Evolutionary conservation across 1,140 invertebrate genomes (phyloP), one percentile per base, ranked within the genome.

Genomic region (Dryas iulia): DNA sequence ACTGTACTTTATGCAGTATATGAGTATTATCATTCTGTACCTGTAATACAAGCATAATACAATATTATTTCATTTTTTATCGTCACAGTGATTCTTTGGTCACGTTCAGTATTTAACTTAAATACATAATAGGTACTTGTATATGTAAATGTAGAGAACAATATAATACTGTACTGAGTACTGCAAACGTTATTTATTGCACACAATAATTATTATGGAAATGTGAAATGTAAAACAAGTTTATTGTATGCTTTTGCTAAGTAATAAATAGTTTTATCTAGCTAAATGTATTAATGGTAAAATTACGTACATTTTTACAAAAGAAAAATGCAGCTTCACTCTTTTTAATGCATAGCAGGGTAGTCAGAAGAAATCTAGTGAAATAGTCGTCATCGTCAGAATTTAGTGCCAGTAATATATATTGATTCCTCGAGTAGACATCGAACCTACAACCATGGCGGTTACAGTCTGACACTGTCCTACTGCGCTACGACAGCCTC

Each of bases 31-130:
- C 14, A 39, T 5, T 18, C 1, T 31, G 30, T 1, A 31, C 6
- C 18, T 3, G 14, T 21, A 47, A 47, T 39, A 12, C 14, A 39
- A 39, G 18, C 35, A 39, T 39, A 39, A 1, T 5, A 39, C 6
- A 6, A 39, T 39, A 83, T 83, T 78, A 78, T 47, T 47, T 47
- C 10, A 47, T 21, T 47, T 47, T 35, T 35, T 47, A 8, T n/a
- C n/a, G 14, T 21, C 18, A 47, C 39, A 47, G 10, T 47, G 39
- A 11, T 47, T 47, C 39, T 47, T 21, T 47, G 14, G 39, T 47
- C 39, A 47, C 39, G 39, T 47, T 21, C 18, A 47, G 14, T 47
- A 47, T 47, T 47, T 47, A 47, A 21, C 18, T 47, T 8, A 47
- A 21, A 47, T 7, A 47, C 2, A 47, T 11, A 47, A 47, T 47